Percentiles rank a stretch among this genome's conserved stretches.
Conservation (phyloP, 1,140 invertebrate genomes). For the Ericerus pela region DNA sequence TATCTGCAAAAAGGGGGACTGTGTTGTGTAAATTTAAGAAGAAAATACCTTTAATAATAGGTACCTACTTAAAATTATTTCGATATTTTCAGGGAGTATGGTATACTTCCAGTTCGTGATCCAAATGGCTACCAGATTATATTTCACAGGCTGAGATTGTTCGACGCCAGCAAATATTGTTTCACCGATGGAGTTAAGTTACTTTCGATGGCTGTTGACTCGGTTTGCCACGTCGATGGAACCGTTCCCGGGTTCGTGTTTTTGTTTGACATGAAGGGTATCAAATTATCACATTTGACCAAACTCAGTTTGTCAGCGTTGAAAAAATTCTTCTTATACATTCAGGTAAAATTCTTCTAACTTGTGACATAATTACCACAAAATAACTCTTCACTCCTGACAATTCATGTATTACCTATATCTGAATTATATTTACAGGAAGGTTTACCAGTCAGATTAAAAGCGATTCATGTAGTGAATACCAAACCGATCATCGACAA, state of each 20-base stretch:
- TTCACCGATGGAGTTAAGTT: constrained; percentile 49
- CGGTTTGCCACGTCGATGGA: constrained; percentile 20
- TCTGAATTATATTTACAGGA: constrained; percentile 36
- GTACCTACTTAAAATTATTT: too few relatives aligned
- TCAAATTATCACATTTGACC: constrained; percentile 43
- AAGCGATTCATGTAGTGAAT: constrained; percentile 50
- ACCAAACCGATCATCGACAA: constrained; percentile 50
- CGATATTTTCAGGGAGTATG: constrained; percentile 19
- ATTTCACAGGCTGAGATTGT: constrained; percentile 43
- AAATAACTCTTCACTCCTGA: too few relatives aligned
- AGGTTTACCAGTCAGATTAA: constrained; percentile 43
- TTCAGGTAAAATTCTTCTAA: too few relatives aligned
- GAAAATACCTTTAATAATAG: neutral
- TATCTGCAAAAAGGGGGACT: too few relatives aligned
- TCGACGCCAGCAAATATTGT: constrained; percentile 43
- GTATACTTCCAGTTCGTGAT: constrained; percentile 27
- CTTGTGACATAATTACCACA: too few relatives aligned
- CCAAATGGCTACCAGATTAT: constrained; percentile 42
- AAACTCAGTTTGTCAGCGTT: constrained; percentile 40
- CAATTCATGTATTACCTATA: too few relatives aligned
- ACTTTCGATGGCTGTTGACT: constrained; percentile 23
- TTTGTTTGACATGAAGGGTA: constrained; percentile 48
- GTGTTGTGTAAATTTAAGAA: too few relatives aligned
- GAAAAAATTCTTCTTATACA: constrained; percentile 43
- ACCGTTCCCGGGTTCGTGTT: constrained; percentile 35